A percentile compares a stretch with the other conserved stretches of the same genome.
Evolutionary conservation across 2,888 invertebrate genomes (phyloP).

Genomic region (Ceraclea dissimilis): DNA sequence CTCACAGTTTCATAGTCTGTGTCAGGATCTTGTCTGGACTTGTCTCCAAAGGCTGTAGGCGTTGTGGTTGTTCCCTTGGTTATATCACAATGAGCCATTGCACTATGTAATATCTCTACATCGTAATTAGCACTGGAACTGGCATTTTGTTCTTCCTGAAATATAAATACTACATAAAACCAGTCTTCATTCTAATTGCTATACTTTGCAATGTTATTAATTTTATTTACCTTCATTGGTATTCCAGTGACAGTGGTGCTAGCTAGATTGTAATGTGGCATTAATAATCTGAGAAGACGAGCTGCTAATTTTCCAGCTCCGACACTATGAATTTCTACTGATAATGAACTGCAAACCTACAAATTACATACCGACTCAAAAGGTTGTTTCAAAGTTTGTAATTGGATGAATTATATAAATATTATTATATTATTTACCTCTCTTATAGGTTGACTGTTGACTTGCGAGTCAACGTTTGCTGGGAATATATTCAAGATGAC

Average conservation of each 20-base stretch:
- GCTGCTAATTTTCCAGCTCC: constrained; percentile 67
- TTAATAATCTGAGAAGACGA: constrained; percentile 65
- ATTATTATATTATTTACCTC: constrained; percentile 44
- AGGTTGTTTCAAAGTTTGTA: background rate
- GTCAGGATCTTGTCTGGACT: constrained; percentile 19
- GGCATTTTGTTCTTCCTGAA: constrained; percentile 89
- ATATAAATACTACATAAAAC: too few relatives aligned
- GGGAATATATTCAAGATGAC: constrained; percentile 86
- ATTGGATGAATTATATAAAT: too few relatives aligned
- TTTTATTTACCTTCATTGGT: constrained; percentile 79
- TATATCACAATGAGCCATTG: constrained; percentile 76
- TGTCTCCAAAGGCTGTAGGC: constrained; percentile 36
- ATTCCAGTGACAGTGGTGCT: constrained; percentile 97
- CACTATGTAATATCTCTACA: constrained; percentile 91
- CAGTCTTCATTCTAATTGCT: too few relatives aligned
- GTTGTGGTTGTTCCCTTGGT: constrained; percentile 55
- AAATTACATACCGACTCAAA: constrained; percentile 26
- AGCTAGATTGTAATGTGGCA: constrained; percentile 83
- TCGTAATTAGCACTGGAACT: constrained; percentile 98
- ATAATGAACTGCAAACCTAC: constrained; percentile 62
- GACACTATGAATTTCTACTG: constrained; percentile 75
- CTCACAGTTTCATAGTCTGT: constrained; percentile 64
- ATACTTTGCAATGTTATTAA: too few relatives aligned
- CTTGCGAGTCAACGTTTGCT: constrained; percentile 67
- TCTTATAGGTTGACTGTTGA: constrained; percentile 62